Evolutionary conservation across 2,888 invertebrate genomes (phyloP), one percentile per base, ranked within the genome.

Genomic region (Leptarthrus brevirostris): DNA sequence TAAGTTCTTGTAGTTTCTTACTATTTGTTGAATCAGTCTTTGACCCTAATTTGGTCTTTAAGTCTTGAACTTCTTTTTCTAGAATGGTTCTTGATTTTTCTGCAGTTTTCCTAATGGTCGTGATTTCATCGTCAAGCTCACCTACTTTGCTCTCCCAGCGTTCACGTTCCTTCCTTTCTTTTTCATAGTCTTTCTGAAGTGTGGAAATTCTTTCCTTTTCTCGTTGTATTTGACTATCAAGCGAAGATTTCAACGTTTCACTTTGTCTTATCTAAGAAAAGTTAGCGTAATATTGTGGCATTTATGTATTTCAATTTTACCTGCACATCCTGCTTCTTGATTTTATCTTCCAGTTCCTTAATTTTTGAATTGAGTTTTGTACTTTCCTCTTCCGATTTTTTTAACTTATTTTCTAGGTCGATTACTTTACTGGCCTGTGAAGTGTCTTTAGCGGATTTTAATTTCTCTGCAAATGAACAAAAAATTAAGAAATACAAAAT

Each of bases 1-100:
- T 81, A 2, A 83, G 78, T 69, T 87, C 89, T 85, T 86, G 93
- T 90, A 92, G 83, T 89, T 90, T 80, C 90, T 89, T 85, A 86
- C 87, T 77, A 89, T 90, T 82, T 89, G 89, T 79, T 88, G 89
- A 81, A 88, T 92, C 84, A 88, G 90, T 83, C 90, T 84, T 85
- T 14, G 44, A 20, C 14, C 22, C 24, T 3, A 75, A 74, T 86
- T 94, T 95, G 12, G 90, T 88, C 80, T 92, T 92, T 20, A 96
- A 86, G 2, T 90, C 89, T 70, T 91, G 90, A 73, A 96, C 87
- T 85, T 95, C 93, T 80, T 90, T 91, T 76, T 94, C 93, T 64
- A 90, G 88, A 40, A 88, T 87, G n/a, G 86, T 79, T 80, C 91
- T 92, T 79, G 89, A 86, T 75, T 91, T 87, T 71, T 93, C 92